Evolutionary conservation across 2,888 invertebrate genomes (phyloP).

Genomic region (Nomada ferruginata): DNA sequence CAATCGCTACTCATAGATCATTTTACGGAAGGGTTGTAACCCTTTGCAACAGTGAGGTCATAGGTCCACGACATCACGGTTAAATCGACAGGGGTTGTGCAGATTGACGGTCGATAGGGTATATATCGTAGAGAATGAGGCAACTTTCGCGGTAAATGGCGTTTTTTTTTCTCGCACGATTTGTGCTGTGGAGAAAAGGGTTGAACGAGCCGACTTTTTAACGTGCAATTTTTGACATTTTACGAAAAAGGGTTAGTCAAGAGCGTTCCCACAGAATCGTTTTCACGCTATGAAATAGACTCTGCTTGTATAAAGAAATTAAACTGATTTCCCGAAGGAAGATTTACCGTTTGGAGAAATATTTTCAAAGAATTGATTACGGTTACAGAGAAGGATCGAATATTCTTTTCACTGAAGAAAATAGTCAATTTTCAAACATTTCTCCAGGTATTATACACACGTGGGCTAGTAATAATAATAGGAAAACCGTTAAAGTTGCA

Average conservation of each 20-base stretch:
- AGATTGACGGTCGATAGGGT: conserved; percentile 52
- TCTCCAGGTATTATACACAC: too few relatives aligned
- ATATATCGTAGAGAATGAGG: conserved; percentile 51
- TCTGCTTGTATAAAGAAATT: conserved; percentile 3
- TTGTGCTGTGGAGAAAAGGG: conserved; percentile 22
- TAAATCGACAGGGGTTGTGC: conserved; percentile 56
- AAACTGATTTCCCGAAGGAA: conserved; percentile 9
- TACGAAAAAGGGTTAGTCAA: conserved; percentile 36
- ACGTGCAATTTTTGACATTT: conserved; percentile 39
- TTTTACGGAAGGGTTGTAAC: conserved; percentile 53
- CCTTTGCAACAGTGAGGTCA: conserved; percentile 25
- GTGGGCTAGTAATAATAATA: neutral
- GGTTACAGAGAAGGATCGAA: neutral
- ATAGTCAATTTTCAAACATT: neutral
- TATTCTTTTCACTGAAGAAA: neutral
- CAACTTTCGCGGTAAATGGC: conserved; percentile 46
- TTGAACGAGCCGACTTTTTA: conserved; percentile 28
- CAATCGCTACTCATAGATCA: conserved; percentile 44
- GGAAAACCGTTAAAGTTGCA: neutral
- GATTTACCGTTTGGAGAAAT: conserved; percentile 25
- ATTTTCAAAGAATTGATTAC: conserved; percentile 18
- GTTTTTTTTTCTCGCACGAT: conserved; percentile 27
- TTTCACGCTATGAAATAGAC: conserved; percentile 1
- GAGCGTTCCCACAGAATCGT: conserved; percentile 9
- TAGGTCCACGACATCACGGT: conserved; percentile 49